These are phyloP conservation scores for Lagopus muta DNA, from an alignment of 2,113 vertebrate species.

Conservation along the genomic window DNA sequence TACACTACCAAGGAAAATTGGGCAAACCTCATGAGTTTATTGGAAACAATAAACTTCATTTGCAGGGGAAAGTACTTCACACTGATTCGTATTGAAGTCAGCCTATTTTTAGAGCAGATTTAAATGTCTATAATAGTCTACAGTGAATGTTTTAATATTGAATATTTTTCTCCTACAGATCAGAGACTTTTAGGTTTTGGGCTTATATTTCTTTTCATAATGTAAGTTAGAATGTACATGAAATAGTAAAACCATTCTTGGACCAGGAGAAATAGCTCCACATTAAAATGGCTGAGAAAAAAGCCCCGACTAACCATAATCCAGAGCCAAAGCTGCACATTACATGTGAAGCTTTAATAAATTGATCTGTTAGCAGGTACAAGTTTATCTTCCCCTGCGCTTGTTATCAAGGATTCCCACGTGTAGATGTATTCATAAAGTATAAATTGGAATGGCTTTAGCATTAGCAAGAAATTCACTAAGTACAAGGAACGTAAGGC, in stretches of 20 bases:
- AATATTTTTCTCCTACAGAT: constrained; percentile 12
- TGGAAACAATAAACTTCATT: background rate
- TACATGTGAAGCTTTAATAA: constrained; percentile 45
- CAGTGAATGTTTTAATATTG: background rate
- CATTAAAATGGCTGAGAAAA: background rate
- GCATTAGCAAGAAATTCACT: constrained; percentile 39
- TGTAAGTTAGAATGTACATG: constrained; percentile 17
- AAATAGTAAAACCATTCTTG: constrained; percentile 38
- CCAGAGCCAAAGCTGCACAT: constrained; percentile 3
- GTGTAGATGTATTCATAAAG: constrained; percentile 34
- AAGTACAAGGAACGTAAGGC: constrained; percentile 9
- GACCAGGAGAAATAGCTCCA: constrained; percentile 39
- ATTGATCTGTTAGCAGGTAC: constrained; percentile 62
- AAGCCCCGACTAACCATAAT: background rate
- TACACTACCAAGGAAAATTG: constrained; percentile 23
- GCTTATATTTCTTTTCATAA: constrained; percentile 40
- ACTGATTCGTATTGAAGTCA: background rate
- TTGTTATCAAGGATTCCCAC: constrained; percentile 61
- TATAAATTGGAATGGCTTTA: constrained; percentile 63
- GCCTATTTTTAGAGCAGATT: background rate
- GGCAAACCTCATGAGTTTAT: background rate
- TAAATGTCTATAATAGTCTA: background rate
- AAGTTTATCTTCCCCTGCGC: constrained; percentile 45
- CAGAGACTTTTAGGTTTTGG: constrained; percentile 2
- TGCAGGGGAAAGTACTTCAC: background rate